These are phyloP conservation scores for Hemitrygon akajei DNA, from an alignment of 2,797 vertebrate species.

Conservation along the genomic window DNA sequence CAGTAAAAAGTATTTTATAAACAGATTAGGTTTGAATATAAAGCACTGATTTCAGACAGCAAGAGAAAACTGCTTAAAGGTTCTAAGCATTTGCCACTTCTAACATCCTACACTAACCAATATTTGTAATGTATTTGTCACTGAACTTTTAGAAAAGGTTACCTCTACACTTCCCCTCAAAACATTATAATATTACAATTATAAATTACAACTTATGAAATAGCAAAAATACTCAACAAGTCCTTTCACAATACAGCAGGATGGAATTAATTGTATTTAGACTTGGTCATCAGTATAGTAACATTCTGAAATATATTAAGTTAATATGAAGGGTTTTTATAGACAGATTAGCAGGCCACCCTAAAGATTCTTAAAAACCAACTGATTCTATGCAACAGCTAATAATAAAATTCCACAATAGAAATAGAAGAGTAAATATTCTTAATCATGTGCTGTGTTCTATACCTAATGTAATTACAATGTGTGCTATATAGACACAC, in stretches of 20 bases:
- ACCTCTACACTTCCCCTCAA: background rate
- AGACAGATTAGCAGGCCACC: background rate
- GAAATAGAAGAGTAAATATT: background rate
- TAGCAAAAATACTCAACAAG: background rate
- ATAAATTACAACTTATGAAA: background rate
- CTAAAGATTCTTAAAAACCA: background rate
- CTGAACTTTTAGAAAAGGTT: background rate
- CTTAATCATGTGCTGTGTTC: background rate
- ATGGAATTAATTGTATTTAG: constrained; percentile 7
- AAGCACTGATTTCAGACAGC: constrained; percentile 17
- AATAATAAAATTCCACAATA: background rate
- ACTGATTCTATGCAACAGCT: background rate
- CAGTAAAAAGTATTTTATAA: constrained; percentile 37
- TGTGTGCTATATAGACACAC: background rate
- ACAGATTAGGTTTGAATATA: background rate
- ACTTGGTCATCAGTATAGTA: background rate
- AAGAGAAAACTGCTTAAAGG: constrained; percentile 57
- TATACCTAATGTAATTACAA: background rate
- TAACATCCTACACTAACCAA: background rate
- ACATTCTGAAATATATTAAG: background rate
- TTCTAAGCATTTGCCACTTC: background rate
- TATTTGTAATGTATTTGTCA: background rate
- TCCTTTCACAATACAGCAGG: background rate
- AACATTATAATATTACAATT: background rate
- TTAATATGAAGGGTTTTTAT: background rate